These are phyloP conservation scores for Petaurus breviceps DNA, from an alignment of 2,113 vertebrate species.

Conservation along the genomic window DNA sequence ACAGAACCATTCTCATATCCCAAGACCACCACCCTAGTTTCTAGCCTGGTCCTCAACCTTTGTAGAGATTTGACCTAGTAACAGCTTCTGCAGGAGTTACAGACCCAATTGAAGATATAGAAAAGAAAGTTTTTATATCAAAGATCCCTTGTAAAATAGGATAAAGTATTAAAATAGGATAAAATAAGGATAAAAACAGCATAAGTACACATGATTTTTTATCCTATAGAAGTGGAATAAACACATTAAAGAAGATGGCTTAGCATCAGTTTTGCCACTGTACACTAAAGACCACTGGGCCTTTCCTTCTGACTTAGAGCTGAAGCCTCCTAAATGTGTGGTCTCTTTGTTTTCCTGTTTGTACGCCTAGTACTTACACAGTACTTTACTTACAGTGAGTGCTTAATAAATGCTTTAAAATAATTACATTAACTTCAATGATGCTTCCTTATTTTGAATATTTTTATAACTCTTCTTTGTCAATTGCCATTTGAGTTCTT, in stretches of 20 bases:
- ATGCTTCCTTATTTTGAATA: neutral
- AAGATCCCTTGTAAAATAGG: neutral
- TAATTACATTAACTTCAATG: neutral
- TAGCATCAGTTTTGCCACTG: neutral
- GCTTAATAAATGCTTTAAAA: neutral
- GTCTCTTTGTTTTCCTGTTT: neutral
- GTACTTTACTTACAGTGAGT: neutral
- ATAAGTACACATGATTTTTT: neutral
- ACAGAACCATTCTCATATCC: neutral
- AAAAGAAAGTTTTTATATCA: neutral
- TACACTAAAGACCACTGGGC: neutral
- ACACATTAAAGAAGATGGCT: neutral
- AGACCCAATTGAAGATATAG: neutral
- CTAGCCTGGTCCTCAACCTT: neutral
- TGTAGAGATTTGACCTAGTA: neutral
- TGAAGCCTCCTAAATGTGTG: neutral
- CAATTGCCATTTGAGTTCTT: neutral
- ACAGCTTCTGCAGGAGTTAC: neutral
- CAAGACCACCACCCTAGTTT: neutral
- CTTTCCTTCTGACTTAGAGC: neutral
- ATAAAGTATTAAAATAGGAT: neutral
- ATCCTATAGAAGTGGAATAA: neutral
- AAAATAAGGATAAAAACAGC: neutral
- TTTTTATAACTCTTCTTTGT: neutral
- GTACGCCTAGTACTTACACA: neutral